Evolutionary conservation across 53 echinoderm and acorn worm genomes (phyloP), one percentile per base, ranked within the genome.

Genomic region (Hippasteria phrygiana): DNA sequence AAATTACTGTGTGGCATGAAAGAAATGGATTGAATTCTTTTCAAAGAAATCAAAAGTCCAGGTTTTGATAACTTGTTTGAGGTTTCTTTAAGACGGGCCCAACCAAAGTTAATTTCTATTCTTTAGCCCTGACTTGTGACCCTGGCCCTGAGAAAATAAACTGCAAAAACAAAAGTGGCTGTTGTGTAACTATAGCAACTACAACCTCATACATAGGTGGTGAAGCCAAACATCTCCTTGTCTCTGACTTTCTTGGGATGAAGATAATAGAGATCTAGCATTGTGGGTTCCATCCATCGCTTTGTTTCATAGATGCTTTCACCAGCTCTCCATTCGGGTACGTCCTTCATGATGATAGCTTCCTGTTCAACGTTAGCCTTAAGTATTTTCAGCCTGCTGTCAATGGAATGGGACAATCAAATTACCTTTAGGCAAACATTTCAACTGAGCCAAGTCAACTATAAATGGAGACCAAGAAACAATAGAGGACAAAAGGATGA

Each of bases 341-440:
- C 95, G 53, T 97, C 94, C 75, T 95, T 97, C 97, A 97, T 97
- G 56, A 97, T 97, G 66, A 91, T 85, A 9, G 91, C 93, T 46
- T 97, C 97, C 55, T 97, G 92, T 54, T 95, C 95, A 12, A 77
- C 76, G 54, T 85, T 92, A 74, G 71, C 67, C 77, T 94, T 89
- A 48, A 97, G 63, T n/a, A 84, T 66, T 40, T 93, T 92, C 46
- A 97, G 91, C 40, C 16, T 72, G 31, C 97, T 97, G 38, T 0
- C 73, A 59, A 59, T n/a, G n/a, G n/a, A n/a, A n/a, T n/a, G n/a
- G n/a, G 8, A 59, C 51, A 59, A 4, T 20, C 55, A 8, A 8
- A 8, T n/a, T n/a, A n/a, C n/a, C n/a, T n/a, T n/a, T n/a, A n/a
- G n/a, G n/a, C n/a, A n/a, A n/a, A n/a, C n/a, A n/a, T n/a, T n/a